Evolutionary conservation across 2,797 vertebrate species (phyloP), one percentile per base, ranked within the genome.

Genomic region (Luscinia luscinia): DNA sequence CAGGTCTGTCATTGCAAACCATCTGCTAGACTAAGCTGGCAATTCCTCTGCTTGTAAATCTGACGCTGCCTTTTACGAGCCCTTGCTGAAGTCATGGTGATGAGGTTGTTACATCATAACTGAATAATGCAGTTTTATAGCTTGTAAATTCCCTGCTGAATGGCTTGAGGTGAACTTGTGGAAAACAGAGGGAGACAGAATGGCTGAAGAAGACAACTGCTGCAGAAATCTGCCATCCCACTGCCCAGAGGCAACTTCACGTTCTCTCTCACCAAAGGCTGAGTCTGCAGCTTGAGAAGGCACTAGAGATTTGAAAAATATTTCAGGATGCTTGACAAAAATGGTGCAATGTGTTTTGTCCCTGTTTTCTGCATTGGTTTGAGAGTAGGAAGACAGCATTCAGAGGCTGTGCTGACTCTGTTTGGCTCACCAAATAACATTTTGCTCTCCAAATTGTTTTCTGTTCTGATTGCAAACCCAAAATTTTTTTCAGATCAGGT

Each of bases 61-160:
- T 87, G 85, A 86, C 0, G 8, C 55, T 85, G 73, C 73, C 52
- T 95, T 96, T 97, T 93, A 91, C 2, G 7, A 94, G 63, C 74
- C 40, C 63, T 95, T 84, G 84, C 77, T 91, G 85, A 94, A 94
- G 94, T 90, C 89, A 96, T 30, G 49, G 64, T 70, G 92, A 90
- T 91, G 92, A 94, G 91, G 48, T 28, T 92, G 79, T 94, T 95
- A 96, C 94, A 81, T 94, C 94, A 94, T 76, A 84, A 92, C 87
- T 61, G 76, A 96, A 93, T 93, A 95, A 91, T 67, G 85, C 69
- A 82, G 74, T 61, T 96, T 88, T 91, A 87, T 51, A 79, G 70
- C 67, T 93, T 91, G 67, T 76, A 90, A 94, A 94, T 88, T 90
- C 94, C 54, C 89, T 54, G 45, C 52, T 74, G 87, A 86, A 67